Evolutionary conservation across 2,113 vertebrate genomes (phyloP), one percentile per base, ranked within the genome.

Genomic region (Bombycilla garrulus): DNA sequence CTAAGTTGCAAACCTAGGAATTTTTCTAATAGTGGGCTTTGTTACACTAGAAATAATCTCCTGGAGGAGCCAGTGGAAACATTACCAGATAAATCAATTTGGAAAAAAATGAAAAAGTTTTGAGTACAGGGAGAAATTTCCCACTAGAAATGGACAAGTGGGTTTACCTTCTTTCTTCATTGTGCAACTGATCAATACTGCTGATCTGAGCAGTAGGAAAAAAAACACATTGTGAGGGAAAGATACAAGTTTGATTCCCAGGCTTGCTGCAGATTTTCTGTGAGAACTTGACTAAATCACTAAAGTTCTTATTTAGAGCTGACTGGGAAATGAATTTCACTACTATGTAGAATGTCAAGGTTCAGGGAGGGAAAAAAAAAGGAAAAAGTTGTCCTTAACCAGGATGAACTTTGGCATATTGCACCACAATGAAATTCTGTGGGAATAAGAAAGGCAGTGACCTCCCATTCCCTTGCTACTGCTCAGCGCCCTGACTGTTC

Each of bases 341-440:
- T 93, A 78, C 85, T 86, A 51, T 86, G 91, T 65, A 67, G 71
- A 94, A 97, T 92, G 92, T 88, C 94, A 96, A 81, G 88, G 86
- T 97, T 97, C 92, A 94, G 72, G 31, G 18, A 77, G 29, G 4
- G 17, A 64, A 81, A 91, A 71, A 83, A 65, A 90, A 72, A 86
- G 48, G 25, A 47, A 69, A 89, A 78, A 42, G 5, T 35, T 47
- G 38, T 94, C 82, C 76, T 88, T 62, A 94, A 81, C 67, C 72
- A 81, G 51, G 64, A 70, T 93, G 90, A 97, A 97, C 94, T 96
- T 90, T 95, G 94, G 76, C 91, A 95, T 94, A 93, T 66, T 88
- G 86, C 82, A 92, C 67, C 1, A 2, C 92, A 95, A 44, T 78
- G 82, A 94, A 88, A 90, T 95, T 94, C 94, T 90, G 91, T 94